Conservation (phyloP, 2,888 invertebrate species). For the Tipula unca region DNA sequence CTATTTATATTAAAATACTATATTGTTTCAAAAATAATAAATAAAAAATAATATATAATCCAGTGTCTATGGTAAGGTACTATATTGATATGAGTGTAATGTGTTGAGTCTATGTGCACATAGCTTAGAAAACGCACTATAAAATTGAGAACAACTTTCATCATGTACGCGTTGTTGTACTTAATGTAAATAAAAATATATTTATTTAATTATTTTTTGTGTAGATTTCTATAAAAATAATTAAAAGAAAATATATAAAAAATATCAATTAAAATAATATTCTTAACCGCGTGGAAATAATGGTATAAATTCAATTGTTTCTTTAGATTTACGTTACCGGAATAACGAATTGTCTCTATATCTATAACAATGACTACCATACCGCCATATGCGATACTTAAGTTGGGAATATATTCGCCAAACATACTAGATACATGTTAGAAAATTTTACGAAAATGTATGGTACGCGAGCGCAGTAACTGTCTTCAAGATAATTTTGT, state of each 20-base stretch:
- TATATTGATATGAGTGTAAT: not conserved
- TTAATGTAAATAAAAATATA: not conserved
- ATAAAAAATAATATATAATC: not conserved
- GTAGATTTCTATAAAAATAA: not conserved
- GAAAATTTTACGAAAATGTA: no score
- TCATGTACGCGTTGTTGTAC: not conserved
- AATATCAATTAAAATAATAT: not conserved
- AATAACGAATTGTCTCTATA: not conserved
- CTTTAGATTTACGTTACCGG: not conserved
- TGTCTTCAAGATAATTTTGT: no score
- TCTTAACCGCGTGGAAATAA: not conserved
- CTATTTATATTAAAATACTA: not conserved
- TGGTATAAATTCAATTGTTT: not conserved
- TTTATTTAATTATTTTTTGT: no score
- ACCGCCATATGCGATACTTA: no score
- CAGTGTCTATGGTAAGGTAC: not conserved
- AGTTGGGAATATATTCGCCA: no score
- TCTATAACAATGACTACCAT: no score
- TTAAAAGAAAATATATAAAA: not conserved
- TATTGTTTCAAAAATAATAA: not conserved
- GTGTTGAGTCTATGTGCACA: no score
- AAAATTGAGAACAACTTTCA: not conserved
- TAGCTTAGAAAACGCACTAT: not conserved
- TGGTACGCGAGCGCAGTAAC: no score
- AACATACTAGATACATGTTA: no score